Evolutionary conservation across 2,797 vertebrate genomes (phyloP), one percentile per base, ranked within the genome.

Genomic region (Decapterus maruadsi): DNA sequence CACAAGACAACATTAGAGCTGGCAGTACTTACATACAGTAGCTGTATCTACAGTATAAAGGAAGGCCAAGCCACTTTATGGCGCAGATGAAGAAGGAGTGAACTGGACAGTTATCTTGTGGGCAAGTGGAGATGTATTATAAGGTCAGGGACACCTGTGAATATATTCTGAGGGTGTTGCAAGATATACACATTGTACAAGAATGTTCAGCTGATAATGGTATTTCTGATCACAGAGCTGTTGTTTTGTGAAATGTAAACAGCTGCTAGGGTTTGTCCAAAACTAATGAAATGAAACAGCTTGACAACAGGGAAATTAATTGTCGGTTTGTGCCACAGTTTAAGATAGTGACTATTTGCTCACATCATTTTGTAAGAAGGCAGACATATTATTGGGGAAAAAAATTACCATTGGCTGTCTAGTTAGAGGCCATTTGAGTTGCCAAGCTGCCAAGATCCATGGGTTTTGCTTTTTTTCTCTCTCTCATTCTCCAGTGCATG

Each of bases 11-110:
- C 46, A 65, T 63, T n/a, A 69, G 69, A 73, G 56, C 29, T 42
- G 17, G 6, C 5, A 17, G 17, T 29, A 74, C 20, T 43, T 12
- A 34, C 50, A 61, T 79, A 55, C 62, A 46, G n/a, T 20, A 71
- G 55, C 69, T 62, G 16, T 56, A 38, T 81, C 62, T 29, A 19
- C 51, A 31, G 61, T 19, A 60, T 26, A 26, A 26, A 26, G 3
- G 50, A 77, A 77, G 78, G 75, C 82, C 84, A 69, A 48, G 42
- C 12, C 48, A 56, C 64, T 82, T 86, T 56, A 80, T 78, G 70
- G 56, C 29, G 26, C 34, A 26, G 53, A 63, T 58, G 38, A 1
- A 11, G 57, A 14, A 54, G n/a, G 53, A 56, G 10, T 36, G 65
- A 68, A 62, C 22, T 64, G 66, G 64, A 63, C 58, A 68, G 38